Conservation (phyloP, 2,888 invertebrate species). For the Dorcus parallelipipedus region DNA sequence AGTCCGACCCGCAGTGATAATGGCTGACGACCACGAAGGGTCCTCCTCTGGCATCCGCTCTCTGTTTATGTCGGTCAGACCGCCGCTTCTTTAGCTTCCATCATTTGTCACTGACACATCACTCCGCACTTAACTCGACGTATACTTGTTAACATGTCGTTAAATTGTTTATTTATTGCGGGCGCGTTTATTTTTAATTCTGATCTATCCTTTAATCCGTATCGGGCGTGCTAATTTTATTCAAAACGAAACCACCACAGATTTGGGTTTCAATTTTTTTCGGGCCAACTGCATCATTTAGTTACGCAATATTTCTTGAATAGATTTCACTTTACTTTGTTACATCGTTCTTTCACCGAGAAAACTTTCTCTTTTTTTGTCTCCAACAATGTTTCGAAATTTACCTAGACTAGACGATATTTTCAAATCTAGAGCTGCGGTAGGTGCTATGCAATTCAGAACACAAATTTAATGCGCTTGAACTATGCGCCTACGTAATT, state of each 20-base stretch:
- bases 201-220: background rate
- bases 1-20: slow-evolving; percentile 10
- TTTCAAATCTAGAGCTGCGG: background rate
- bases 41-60: slow-evolving; percentile 3
- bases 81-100: slow-evolving; percentile 7
- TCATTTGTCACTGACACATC: slow-evolving; percentile 15
- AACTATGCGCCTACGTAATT: too few species aligned
- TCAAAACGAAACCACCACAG: background rate
- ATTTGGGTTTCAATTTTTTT: too few species aligned
- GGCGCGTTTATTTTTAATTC: background rate
- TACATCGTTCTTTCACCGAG: background rate
- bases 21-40: slow-evolving; percentile 11
- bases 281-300: background rate
- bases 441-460: too few species aligned
- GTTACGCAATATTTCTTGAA: background rate
- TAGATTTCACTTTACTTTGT: background rate
- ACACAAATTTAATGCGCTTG: too few species aligned
- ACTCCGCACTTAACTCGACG: slow-evolving; percentile 1
- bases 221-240: background rate
- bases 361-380: slow-evolving; percentile 2
- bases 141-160: slow-evolving; percentile 1
- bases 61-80: slow-evolving; percentile 6
- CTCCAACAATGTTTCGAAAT: background rate
- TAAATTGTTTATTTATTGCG: background rate
- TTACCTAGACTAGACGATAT: background rate